Evolutionary conservation across 2,888 invertebrate genomes (phyloP).

Genomic region (Drosophila pegasa): DNA sequence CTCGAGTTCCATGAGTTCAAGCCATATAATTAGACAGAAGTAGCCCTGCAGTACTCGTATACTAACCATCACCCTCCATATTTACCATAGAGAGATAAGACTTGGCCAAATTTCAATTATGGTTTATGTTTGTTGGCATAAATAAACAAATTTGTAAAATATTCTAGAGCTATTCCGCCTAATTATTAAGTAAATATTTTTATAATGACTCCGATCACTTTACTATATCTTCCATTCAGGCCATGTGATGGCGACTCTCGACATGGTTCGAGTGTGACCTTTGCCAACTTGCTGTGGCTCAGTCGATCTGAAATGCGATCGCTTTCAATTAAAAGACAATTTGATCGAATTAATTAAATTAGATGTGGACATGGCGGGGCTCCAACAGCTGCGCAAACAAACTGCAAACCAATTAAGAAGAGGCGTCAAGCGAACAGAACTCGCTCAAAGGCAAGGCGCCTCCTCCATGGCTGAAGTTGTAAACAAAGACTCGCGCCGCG

Average conservation of each 20-base stretch:
- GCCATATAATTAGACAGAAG: too few species aligned
- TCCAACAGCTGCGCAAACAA: conserved; percentile 72
- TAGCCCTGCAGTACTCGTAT: too few species aligned
- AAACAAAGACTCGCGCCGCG: conserved; percentile 38
- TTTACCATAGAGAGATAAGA: background rate
- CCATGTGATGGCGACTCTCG: conserved; percentile 6
- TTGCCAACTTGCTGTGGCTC: conserved; percentile 22
- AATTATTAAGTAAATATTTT: conserved; percentile 3
- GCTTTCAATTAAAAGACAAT: conserved; percentile 78
- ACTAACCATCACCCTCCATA: too few species aligned
- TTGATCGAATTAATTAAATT: conserved; percentile 79
- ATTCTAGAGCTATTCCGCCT: background rate
- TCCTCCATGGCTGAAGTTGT: conserved; percentile 39
- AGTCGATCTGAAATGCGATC: conserved; percentile 57
- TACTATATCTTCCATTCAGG: conserved; percentile 15
- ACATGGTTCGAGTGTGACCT: conserved; percentile 35
- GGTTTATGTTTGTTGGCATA: conserved; percentile 1
- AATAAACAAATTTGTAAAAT: conserved; percentile 4
- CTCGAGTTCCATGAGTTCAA: background rate
- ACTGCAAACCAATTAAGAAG: conserved; percentile 72
- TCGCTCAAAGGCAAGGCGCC: conserved; percentile 42
- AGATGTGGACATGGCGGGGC: conserved; percentile 40
- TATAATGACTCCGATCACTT: background rate
- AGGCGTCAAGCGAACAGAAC: conserved; percentile 25
- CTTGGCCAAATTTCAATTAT: conserved; percentile 10